Percentiles rank a stretch among this genome's conserved stretches.
Evolutionary conservation across 2,113 vertebrate species (phyloP).

Genomic region (Pholis gunnellus): DNA sequence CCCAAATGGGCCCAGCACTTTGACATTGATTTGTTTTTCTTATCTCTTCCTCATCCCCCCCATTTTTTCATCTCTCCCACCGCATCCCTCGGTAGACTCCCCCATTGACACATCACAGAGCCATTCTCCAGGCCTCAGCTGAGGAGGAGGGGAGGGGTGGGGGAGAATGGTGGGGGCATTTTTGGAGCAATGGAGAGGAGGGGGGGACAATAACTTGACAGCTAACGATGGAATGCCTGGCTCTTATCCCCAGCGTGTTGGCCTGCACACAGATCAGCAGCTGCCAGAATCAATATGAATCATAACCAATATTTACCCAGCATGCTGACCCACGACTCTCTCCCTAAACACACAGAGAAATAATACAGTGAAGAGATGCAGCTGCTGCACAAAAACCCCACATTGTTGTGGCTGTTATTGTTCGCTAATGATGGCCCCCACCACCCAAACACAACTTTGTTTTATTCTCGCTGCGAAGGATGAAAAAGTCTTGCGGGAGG

Average conservation of each 20-base stretch:
- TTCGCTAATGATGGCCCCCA: constrained; percentile 31
- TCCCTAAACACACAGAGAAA: constrained; percentile 67
- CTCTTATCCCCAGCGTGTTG: constrained; percentile 70
- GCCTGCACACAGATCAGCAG: constrained; percentile 78
- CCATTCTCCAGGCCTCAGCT: constrained; percentile 59
- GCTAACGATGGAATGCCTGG: constrained; percentile 80
- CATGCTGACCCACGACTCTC: constrained; percentile 73
- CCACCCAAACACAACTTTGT: constrained; percentile 20
- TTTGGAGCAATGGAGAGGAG: constrained; percentile 40
- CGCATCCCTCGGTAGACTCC: constrained; percentile 75
- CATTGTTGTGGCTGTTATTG: constrained; percentile 49
- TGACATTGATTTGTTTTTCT: constrained; percentile 83
- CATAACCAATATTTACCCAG: constrained; percentile 83
- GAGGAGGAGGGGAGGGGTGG: constrained; percentile 33
- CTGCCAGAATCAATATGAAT: constrained; percentile 83
- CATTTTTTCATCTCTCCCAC: constrained; percentile 73
- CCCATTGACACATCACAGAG: constrained; percentile 77
- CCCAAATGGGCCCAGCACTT: constrained; percentile 70
- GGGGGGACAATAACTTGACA: constrained; percentile 76
- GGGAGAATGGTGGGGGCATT: constrained; percentile 9
- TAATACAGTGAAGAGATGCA: constrained; percentile 67
- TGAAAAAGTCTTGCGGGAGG: constrained; percentile 10
- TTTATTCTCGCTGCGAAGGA: constrained; percentile 14
- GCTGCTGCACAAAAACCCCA: constrained; percentile 49
- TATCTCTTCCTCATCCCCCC: constrained; percentile 66